Percentiles rank a stretch among this genome's conserved stretches.
Conservation (phyloP, 2,888 invertebrate species). For the Habroteleia sp. region DNA sequence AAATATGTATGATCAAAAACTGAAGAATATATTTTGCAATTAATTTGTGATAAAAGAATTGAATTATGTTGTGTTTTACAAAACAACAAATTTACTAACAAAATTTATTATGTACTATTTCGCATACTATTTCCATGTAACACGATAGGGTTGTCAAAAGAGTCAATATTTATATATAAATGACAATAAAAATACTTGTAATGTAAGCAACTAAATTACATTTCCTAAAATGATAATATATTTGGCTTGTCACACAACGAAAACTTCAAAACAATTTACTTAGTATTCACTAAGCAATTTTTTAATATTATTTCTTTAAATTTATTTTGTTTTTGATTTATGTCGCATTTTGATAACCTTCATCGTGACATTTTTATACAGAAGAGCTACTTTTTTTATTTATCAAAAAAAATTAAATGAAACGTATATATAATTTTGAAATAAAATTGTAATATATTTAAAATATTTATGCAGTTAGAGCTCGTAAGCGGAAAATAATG, state of each 20-base stretch:
- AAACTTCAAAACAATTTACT: not conserved
- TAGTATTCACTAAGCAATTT: not conserved
- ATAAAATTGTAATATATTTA: constrained; percentile 34
- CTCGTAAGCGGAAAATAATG: constrained; percentile 18
- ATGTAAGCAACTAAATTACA: constrained; percentile 2
- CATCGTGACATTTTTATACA: constrained; percentile 22
- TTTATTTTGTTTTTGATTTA: constrained; percentile 1
- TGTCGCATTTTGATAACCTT: constrained; percentile 32
- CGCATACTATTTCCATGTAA: constrained; percentile 4
- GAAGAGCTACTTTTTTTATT: too few species aligned
- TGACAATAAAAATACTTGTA: constrained; percentile 31
- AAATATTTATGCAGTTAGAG: constrained; percentile 34
- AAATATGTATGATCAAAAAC: too few species aligned
- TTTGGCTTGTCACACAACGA: not conserved
- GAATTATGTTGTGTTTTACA: too few species aligned
- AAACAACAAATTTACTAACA: too few species aligned
- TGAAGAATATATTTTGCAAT: too few species aligned
- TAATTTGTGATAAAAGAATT: too few species aligned
- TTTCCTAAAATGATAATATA: constrained; percentile 5
- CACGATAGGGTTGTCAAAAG: constrained; percentile 37
- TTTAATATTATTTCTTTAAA: not conserved
- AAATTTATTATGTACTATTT: not conserved
- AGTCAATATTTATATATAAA: constrained; percentile 2
- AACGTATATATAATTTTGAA: constrained; percentile 14
- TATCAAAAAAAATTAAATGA: not conserved